Evolutionary conservation across 2,797 vertebrate species (phyloP), one percentile per base, ranked within the genome.

Genomic region (Hippopotamyrus pictus): DNA sequence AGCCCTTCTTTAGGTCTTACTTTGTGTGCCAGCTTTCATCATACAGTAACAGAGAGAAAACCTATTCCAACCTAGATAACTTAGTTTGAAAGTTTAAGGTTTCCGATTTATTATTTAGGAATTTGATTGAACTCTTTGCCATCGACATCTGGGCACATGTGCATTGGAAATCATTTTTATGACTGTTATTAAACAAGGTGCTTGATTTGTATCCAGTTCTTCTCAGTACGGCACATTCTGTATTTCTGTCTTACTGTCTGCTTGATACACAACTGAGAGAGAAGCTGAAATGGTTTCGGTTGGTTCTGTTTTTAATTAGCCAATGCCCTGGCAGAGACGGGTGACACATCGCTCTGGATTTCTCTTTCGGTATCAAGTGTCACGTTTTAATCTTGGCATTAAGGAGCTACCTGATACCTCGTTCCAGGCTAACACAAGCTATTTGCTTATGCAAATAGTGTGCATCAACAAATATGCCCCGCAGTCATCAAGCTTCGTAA

Each of bases 71-170:
- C 33, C 54, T 50, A 51, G 17, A 37, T 87, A 88, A 89, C 89
- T 83, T 84, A 57, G 44, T 57, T 83, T n/a, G 12, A 88, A 89
- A 88, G 88, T 79, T 88, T 83, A 82, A 89, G 33, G 59, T 41
- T 91, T 79, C 89, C 90, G 25, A 59, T 57, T 88, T 48, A 89
- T 84, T 86, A 54, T 90, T 54, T 87, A 83, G 46, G 86, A 62
- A 88, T 87, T 46, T 1, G 12, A 91, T 91, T 90, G 91, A 90
- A 88, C 89, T 76, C 90, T 89, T 84, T 86, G 44, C 53, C 57
- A 89, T 91, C 90, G 89, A 73, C 53, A n/a, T 90, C 90, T 90
- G 73, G 69, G 7, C 90, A 88, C 17, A 84, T 65, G 50, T 41
- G 33, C 50, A 59, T 59, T 29, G 29, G 8, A 51, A 54, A 69